phyloP scores from a whole-genome alignment of 1,140 invertebrate genomes.

The Oscheius sp. region DNA sequence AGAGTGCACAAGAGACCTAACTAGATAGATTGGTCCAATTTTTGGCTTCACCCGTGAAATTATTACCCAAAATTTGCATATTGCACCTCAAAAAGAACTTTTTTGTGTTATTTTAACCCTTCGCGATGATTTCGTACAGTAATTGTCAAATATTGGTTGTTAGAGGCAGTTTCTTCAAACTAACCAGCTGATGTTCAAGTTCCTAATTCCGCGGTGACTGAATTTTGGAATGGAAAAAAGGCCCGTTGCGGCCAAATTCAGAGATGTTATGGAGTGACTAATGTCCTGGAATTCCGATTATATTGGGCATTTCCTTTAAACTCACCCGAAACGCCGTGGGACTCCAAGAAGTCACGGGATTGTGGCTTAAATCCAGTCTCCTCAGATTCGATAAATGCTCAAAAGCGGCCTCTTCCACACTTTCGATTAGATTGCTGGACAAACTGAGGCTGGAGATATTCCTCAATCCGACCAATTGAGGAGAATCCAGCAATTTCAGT shows the following conservation, averaged over 20 bases:
- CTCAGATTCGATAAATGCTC: slow-evolving; percentile 14
- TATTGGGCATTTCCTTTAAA: neutral
- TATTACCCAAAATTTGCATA: no score
- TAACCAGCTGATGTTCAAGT: slow-evolving; percentile 31
- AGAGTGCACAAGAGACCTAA: no score
- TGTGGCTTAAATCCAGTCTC: slow-evolving; percentile 18
- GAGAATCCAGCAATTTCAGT: slow-evolving; percentile 18
- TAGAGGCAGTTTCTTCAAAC: neutral
- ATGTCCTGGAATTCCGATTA: slow-evolving; percentile 5
- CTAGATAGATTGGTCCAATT: no score
- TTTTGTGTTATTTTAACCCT: no score
- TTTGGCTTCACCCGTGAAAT: no score
- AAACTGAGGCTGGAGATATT: slow-evolving; percentile 14
- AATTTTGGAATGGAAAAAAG: slow-evolving; percentile 30
- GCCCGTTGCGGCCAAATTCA: slow-evolving; percentile 28
- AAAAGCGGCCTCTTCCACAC: slow-evolving; percentile 28
- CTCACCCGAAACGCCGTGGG: slow-evolving; percentile 27
- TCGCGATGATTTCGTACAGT: no score
- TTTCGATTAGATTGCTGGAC: slow-evolving; percentile 16
- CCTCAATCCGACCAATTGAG: slow-evolving; percentile 11
- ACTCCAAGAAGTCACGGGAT: slow-evolving; percentile 31
- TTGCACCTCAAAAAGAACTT: no score
- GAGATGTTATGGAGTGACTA: slow-evolving; percentile 22
- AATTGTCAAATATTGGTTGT: no score
- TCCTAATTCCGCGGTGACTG: slow-evolving; percentile 8